A percentile compares a stretch with the other conserved stretches of the same genome.
Conservation (phyloP, 2,888 invertebrate genomes). For the Oligia latruncula region DNA sequence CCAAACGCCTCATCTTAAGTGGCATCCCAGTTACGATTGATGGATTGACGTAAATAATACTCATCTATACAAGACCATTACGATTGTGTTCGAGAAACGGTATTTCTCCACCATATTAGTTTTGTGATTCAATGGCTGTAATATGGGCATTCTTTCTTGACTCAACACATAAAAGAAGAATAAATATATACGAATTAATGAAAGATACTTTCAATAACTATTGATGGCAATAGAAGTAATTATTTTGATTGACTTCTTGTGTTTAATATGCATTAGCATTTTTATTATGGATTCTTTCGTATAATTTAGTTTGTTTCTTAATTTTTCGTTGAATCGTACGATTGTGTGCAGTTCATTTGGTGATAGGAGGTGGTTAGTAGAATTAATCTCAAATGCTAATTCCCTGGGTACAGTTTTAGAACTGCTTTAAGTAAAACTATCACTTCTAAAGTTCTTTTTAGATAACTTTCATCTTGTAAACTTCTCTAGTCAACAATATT, state of each 20-base stretch:
- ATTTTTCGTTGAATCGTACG: neutral
- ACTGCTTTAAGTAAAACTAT: neutral
- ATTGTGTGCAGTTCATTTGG: neutral
- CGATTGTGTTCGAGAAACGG: constrained; percentile 53
- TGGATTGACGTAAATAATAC: constrained; percentile 53
- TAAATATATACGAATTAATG: constrained; percentile 28
- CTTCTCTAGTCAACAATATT: neutral
- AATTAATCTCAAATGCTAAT: neutral
- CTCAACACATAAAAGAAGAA: constrained; percentile 49
- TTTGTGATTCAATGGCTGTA: constrained; percentile 32
- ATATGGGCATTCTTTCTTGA: constrained; percentile 54
- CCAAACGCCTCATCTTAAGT: constrained; percentile 8
- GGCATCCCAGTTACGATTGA: constrained; percentile 45
- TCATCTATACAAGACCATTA: constrained; percentile 50
- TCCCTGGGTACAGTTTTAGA: neutral
- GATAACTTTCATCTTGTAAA: neutral
- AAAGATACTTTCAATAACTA: constrained; percentile 16
- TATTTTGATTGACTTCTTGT: constrained; percentile 50
- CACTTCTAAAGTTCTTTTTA: neutral
- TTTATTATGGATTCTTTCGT: constrained; percentile 22
- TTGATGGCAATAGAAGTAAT: constrained; percentile 12
- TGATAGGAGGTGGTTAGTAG: neutral
- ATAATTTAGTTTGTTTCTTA: constrained; percentile 27
- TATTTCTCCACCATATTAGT: constrained; percentile 35
- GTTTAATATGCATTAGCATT: constrained; percentile 38